These are phyloP conservation scores for Poecilia gillii DNA, from an alignment of 2,797 vertebrate genomes.

Conservation along the genomic window DNA sequence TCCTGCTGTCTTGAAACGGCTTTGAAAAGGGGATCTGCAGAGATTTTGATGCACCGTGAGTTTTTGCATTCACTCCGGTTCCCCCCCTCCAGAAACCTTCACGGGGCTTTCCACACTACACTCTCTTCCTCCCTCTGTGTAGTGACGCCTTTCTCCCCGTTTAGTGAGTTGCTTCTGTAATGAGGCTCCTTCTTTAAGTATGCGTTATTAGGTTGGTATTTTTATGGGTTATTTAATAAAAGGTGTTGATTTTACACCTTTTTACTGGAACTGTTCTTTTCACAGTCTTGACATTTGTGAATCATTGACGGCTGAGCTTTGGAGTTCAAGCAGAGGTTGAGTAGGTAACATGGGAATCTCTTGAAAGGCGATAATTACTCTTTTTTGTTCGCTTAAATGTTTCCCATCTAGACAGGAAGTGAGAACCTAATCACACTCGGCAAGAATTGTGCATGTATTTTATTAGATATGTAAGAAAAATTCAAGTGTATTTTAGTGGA, in stretches of 20 bases:
- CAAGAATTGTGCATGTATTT: conserved; percentile 18
- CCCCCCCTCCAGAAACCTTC: conserved; percentile 26
- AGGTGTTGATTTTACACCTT: conserved; percentile 60
- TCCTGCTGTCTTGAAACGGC: conserved; percentile 45
- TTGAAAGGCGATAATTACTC: conserved; percentile 71
- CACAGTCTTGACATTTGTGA: conserved; percentile 46
- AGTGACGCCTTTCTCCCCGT: conserved; percentile 10
- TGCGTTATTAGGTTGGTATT: conserved; percentile 30
- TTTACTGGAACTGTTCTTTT: conserved; percentile 29
- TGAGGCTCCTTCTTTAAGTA: conserved; percentile 32
- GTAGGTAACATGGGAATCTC: conserved; percentile 53
- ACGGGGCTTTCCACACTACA: conserved; percentile 21
- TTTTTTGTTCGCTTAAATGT: conserved; percentile 45
- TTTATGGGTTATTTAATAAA: conserved; percentile 43
- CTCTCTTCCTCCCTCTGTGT: conserved; percentile 7
- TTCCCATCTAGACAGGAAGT: conserved; percentile 34
- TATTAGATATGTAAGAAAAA: neutral
- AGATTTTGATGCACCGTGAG: conserved; percentile 44
- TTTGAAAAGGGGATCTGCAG: conserved; percentile 47
- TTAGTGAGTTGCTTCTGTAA: conserved; percentile 31
- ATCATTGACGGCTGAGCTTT: conserved; percentile 41
- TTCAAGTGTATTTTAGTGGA: conserved; percentile 25
- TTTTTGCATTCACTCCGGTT: conserved; percentile 31
- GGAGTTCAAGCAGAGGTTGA: conserved; percentile 41
- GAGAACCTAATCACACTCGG: conserved; percentile 29